These are phyloP conservation scores for Drosophila neotestacea DNA, from an alignment of 2,888 invertebrate species.

Conservation along the genomic window DNA sequence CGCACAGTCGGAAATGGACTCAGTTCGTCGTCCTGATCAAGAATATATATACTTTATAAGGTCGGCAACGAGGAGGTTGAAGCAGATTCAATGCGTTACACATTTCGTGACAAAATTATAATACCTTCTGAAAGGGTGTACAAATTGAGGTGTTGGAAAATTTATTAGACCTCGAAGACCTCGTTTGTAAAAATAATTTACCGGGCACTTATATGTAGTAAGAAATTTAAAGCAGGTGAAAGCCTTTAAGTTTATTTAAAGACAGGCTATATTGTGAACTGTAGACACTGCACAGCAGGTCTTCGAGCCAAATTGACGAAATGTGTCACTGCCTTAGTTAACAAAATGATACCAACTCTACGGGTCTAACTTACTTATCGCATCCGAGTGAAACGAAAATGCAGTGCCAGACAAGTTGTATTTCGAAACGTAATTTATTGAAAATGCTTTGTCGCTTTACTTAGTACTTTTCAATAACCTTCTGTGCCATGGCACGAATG, in stretches of 20 bases:
- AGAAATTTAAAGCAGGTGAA: no score
- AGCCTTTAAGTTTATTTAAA: conserved; percentile 12
- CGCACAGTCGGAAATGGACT: no score
- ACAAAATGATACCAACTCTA: conserved; percentile 21
- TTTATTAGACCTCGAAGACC: background rate
- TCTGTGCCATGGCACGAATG: conserved; percentile 83
- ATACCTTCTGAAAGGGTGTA: no score
- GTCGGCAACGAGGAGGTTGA: no score
- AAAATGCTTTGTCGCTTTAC: conserved; percentile 1
- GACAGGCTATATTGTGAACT: conserved; percentile 28
- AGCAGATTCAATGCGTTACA: no score
- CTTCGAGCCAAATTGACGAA: conserved; percentile 21
- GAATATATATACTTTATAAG: no score
- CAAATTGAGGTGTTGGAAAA: background rate
- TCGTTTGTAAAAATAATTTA: background rate
- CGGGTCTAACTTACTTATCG: conserved; percentile 31
- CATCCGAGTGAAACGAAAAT: conserved; percentile 11
- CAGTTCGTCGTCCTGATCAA: no score
- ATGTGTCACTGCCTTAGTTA: conserved; percentile 30
- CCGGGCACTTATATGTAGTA: no score
- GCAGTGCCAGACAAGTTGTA: conserved; percentile 10
- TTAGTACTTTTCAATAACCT: conserved; percentile 66
- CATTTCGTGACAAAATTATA: no score
- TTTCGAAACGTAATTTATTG: conserved; percentile 53
- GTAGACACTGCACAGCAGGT: conserved; percentile 30